These are phyloP conservation scores for Diglossa brunneiventris DNA, from an alignment of 2,113 vertebrate species.

Conservation along the genomic window DNA sequence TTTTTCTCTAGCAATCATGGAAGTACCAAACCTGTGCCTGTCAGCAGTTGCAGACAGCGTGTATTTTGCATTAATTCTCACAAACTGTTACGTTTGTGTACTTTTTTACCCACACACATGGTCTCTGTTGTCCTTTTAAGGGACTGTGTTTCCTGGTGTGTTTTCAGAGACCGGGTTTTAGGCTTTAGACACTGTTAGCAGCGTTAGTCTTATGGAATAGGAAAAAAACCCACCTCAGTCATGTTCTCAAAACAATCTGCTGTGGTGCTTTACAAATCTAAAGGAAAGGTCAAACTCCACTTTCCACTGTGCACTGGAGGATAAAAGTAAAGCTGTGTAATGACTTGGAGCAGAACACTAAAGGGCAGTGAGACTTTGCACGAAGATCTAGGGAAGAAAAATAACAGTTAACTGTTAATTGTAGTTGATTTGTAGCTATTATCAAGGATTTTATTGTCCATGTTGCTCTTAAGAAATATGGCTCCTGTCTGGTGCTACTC, in stretches of 20 bases:
- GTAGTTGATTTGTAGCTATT: not conserved
- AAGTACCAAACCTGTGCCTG: not conserved
- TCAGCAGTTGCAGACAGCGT: not conserved
- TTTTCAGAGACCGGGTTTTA: not conserved
- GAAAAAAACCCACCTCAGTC: not conserved
- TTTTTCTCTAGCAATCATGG: not conserved
- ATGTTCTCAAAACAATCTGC: not conserved
- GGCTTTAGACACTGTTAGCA: not conserved
- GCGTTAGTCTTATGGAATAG: not conserved
- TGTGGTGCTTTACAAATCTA: not conserved
- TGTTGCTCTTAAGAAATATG: not conserved
- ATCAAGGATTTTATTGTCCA: not conserved
- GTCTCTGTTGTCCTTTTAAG: not conserved
- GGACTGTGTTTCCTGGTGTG: not conserved
- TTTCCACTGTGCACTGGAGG: not conserved
- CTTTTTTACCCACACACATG: not conserved
- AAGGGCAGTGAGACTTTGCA: not conserved
- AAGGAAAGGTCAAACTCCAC: not conserved
- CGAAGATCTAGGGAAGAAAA: not conserved
- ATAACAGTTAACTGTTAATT: not conserved
- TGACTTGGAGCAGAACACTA: not conserved
- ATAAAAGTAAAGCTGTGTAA: not conserved
- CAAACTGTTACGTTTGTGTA: not conserved
- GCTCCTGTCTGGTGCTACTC: not conserved
- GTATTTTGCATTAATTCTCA: not conserved